phyloP scores from a whole-genome alignment of 1,140 invertebrate genomes.

The Drosophila malerkotliana region DNA sequence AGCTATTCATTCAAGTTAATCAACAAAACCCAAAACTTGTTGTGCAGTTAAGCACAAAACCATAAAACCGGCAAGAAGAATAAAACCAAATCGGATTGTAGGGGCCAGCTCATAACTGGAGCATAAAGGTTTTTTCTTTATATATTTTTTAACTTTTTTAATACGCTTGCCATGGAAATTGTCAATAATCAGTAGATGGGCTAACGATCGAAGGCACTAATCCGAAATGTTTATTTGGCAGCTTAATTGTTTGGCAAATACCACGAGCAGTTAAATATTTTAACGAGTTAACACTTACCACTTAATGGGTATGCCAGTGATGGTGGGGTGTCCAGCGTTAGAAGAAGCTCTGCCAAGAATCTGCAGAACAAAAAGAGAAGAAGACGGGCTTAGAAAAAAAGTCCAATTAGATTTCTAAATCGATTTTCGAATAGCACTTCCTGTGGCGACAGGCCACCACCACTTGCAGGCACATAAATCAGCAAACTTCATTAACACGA shows the following conservation, averaged over 20 bases:
- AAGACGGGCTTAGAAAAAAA: constrained; percentile 1
- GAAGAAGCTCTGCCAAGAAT: constrained; percentile 1
- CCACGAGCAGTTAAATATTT: constrained; percentile 24
- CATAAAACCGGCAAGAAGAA: constrained; percentile 24
- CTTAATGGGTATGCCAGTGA: constrained; percentile 33
- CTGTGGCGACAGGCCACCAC: constrained; percentile 19
- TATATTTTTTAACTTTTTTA: constrained; percentile 8
- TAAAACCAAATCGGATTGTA: constrained; percentile 17
- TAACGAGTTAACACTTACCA: constrained; percentile 43
- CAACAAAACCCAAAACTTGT: constrained; percentile 41
- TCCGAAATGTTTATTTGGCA: constrained; percentile 28
- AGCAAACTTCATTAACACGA: constrained; percentile 74
- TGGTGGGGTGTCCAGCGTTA: constrained; percentile 7
- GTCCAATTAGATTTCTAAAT: constrained; percentile 51
- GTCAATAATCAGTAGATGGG: neutral
- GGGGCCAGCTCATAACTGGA: constrained; percentile 43
- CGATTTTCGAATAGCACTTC: constrained; percentile 48
- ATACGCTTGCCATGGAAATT: constrained; percentile 1
- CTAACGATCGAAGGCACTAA: constrained; percentile 21
- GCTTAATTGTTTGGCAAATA: constrained; percentile 23
- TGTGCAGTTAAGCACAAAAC: constrained; percentile 42
- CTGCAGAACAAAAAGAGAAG: constrained; percentile 14
- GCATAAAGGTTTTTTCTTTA: constrained; percentile 36
- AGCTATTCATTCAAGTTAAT: constrained; percentile 33
- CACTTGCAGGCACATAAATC: constrained; percentile 58